Evolutionary conservation across 2,113 vertebrate species (phyloP), one percentile per base, ranked within the genome.

Genomic region (Microtus richardsoni): DNA sequence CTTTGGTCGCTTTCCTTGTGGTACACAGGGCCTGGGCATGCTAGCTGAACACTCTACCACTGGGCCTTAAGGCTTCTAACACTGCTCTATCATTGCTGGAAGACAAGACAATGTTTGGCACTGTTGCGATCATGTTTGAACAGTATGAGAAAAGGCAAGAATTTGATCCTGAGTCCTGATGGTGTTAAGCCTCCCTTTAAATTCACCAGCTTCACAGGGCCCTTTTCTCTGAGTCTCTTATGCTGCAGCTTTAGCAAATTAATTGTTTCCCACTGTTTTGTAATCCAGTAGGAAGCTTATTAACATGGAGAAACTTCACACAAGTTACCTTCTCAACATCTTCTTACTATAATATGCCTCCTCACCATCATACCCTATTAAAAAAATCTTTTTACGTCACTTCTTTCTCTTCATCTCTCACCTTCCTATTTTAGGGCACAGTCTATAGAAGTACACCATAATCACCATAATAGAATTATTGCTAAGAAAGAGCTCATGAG

Each of bases 141-240:
- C 19, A 22, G 0, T 91, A 79, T 85, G 19, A 92, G 39, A 73
- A 96, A 95, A 64, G 70, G 33, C 80, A 96, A 70, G 71, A 89
- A 87, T 36, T 66, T 73, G 62, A 79, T 47, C 30, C 60, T 58
- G 44, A 94, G 58, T 30, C 60, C 68, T 68, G 36, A 95, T 11
- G 74, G 62, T 74, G 36, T 64, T 91, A 80, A 90, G 60, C 91
- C 44, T 26, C 89, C 92, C 95, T 71, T 47, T 3, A n/a, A 95
- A 91, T 78, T 64, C 58, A 86, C 12, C 87, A 93, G 73, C n/a
- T 44, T 86, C 60, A 68, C 13, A 11, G 41, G 49, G 33, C 10
- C 49, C 47, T 54, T 89, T 28, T 52, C 52, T 83, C 49, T 62
- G 78, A 62, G 60, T 30, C 19, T 71, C 74, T 70, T 87, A 36